Evolutionary conservation across 2,797 vertebrate genomes (phyloP), one percentile per base, ranked within the genome.

Genomic region (Moxostoma hubbsi): DNA sequence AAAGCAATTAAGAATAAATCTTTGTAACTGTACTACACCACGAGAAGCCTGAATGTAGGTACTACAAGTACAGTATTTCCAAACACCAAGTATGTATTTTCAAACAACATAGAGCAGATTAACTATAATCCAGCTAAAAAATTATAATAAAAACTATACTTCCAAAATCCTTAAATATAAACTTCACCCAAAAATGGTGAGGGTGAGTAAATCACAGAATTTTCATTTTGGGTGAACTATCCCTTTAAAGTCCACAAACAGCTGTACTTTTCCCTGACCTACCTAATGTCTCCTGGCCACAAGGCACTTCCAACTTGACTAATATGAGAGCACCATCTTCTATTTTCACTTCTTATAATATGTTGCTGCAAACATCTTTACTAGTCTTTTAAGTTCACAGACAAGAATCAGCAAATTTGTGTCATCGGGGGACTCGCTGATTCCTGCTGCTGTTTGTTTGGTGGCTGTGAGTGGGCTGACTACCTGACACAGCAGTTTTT

Each of bases 401-500:
- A 83, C 87, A 89, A 89, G 91, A 92, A 89, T 94, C 92, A 94
- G 93, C 92, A 80, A 59, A 80, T 80, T 68, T 73, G 92, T 91
- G 90, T 86, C 84, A 86, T 85, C 85, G 65, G 11, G 67, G 36
- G 76, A 24, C 81, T 85, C 68, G 24, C 85, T 58, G 79, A 63
- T 63, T 73, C 61, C 46, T 66, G 80, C 74, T 66, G 54, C 69
- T 64, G 58, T 70, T 73, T 70, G 79, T 81, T 86, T 75, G 51
- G 84, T 80, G 84, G 84, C 86, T 86, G 88, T 89, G 88, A 92
- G 89, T 76, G 82, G 83, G 83, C 87, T 87, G 86, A 85, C 86
- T 91, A 88, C 89, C 92, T 94, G 92, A 94, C 90, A 93, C 89
- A 91, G 91, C 90, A 87, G 75, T 90, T 89, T 88, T 36, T 36